Base-by-base conservation (phyloP, 2,888 invertebrate species). In the Troides oblongomaculatus region DNA sequence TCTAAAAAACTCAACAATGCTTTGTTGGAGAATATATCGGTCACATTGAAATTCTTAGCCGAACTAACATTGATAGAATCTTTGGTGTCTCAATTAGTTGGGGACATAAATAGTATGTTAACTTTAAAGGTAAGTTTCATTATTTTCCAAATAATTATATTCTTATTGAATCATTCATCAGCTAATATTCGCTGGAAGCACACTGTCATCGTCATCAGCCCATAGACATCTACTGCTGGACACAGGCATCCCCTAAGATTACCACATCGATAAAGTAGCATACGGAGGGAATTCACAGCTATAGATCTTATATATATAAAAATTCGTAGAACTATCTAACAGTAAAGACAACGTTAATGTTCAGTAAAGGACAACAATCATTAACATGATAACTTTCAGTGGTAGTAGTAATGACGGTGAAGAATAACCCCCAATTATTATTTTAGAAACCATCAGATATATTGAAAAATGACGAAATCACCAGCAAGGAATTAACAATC, bases 371-470 rank as follows among this genome's bases (percentile, higher is more conserved):
- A 30, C 30, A 30, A 30, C 30, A 30, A 4, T 30, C 3, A 30
- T 4, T 3, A 30, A 30, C 21, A 30, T 30, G 30, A 30, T 30
- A 30, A 30, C 30, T 30, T 30, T 4, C 30, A 30, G 50, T 5
- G 12, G 10, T 39, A 50, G 39, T 39, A 10, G 10, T 39, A 10
- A 39, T 39, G 39, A 39, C 10, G 10, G 8, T 10, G 39, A 39
- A 39, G 39, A 7, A 7, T 39, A 39, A 39, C 46, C 65, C 46
- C 30, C 30, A 30, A 30, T 30, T 30, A 30, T 67, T 18, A 62
- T 85, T 85, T 39, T 85, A 91, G 90, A 84, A 85, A 81, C 90
- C 88, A 39, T 74, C 81, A 6, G 71, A 81, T 57, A 81, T 84
- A 53, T 70, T 79, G 36, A 86, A 86, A 66, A 77, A 79, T 74